phyloP scores from a whole-genome alignment of 2,888 invertebrate species.

The Cenopis cana region DNA sequence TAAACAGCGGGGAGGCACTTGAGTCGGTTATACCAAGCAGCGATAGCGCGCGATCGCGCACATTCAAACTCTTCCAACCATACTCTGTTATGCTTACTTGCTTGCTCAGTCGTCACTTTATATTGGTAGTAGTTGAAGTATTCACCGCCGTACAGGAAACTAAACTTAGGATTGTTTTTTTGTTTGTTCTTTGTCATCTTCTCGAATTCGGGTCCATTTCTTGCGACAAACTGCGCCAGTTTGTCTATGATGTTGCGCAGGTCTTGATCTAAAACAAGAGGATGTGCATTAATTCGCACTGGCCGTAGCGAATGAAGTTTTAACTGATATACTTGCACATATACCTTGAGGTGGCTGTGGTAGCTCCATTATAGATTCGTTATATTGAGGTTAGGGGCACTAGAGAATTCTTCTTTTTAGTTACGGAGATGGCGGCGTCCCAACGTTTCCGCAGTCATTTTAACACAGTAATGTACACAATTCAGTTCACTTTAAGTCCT shows the following conservation, averaged over 20 bases:
- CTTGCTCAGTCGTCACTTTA: constrained; percentile 97
- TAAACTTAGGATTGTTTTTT: constrained; percentile 98
- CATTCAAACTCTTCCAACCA: constrained; percentile 67
- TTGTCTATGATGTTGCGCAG: constrained; percentile 99
- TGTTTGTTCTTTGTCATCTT: constrained; percentile 99
- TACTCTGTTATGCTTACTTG: constrained; percentile 88
- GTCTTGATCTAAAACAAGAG: constrained; percentile 90
- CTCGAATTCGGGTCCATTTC: constrained; percentile 99
- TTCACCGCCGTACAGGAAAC: constrained; percentile 98
- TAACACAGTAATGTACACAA: constrained; percentile 25
- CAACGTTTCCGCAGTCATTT: constrained; percentile 34
- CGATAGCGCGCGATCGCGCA: constrained; percentile 69
- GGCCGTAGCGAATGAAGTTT: not conserved
- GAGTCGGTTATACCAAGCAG: constrained; percentile 78
- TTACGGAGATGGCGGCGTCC: constrained; percentile 42
- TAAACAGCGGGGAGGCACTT: constrained; percentile 86
- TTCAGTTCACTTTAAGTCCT: constrained; percentile 11
- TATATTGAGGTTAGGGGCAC: constrained; percentile 68
- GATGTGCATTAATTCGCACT: constrained; percentile 1
- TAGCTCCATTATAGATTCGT: constrained; percentile 74
- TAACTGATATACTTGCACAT: constrained; percentile 46
- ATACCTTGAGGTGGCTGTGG: constrained; percentile 88
- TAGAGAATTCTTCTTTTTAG: constrained; percentile 41
- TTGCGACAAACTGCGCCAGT: constrained; percentile 98
- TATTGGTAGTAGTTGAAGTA: constrained; percentile 98